Evolutionary conservation across 1,140 invertebrate species (phyloP).

Genomic region (Hestina assimilis): DNA sequence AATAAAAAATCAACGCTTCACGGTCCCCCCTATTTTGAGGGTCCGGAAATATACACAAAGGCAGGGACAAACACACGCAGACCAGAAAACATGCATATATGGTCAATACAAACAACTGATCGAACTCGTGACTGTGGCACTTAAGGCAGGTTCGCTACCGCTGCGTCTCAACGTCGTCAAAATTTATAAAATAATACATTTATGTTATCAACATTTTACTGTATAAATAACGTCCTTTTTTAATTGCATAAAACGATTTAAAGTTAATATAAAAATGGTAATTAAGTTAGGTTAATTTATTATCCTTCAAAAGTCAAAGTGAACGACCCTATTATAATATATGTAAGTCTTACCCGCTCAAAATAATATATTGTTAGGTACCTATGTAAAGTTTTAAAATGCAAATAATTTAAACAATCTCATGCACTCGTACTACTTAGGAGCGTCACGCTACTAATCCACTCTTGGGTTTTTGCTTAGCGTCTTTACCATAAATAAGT

Average conservation of each 20-base stretch:
- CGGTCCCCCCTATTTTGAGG: too few species aligned
- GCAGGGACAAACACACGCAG: too few species aligned
- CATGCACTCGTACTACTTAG: background rate
- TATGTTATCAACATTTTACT: too few species aligned
- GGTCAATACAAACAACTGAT: too few species aligned
- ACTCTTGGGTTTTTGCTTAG: constrained; percentile 4
- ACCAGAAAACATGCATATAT: too few species aligned
- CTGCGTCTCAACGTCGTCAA: too few species aligned
- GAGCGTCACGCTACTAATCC: constrained; percentile 6
- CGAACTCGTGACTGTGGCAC: too few species aligned
- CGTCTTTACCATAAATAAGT: background rate
- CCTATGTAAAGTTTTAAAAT: background rate
- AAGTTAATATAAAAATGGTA: background rate
- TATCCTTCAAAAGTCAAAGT: constrained; percentile 3
- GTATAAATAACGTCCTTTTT: too few species aligned
- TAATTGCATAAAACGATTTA: background rate
- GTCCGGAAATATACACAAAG: too few species aligned
- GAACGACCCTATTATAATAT: constrained; percentile 2
- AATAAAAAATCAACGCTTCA: too few species aligned
- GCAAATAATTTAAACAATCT: background rate
- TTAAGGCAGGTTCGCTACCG: too few species aligned
- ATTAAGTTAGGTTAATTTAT: constrained; percentile 1
- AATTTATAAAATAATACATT: too few species aligned
- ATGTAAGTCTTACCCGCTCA: background rate
- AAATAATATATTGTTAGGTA: background rate